Evolutionary conservation across 2,797 vertebrate genomes (phyloP).

Genomic region (Poeciliopsis infans): DNA sequence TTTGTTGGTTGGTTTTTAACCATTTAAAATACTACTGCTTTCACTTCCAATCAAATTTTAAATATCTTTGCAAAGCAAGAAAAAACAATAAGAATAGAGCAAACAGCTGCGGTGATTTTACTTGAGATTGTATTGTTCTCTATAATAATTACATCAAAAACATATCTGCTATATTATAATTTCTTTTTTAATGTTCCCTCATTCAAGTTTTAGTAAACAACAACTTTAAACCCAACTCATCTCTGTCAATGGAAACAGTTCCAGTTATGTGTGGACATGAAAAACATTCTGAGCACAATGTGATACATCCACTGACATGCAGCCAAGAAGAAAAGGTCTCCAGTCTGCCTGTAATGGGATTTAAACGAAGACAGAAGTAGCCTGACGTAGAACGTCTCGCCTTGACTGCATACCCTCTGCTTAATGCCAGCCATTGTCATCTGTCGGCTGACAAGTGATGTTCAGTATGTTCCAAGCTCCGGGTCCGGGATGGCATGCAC

Average conservation of each 20-base stretch:
- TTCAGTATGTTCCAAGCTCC: slow-evolving; percentile 60
- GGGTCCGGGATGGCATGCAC: slow-evolving; percentile 59
- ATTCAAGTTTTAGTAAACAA: slow-evolving; percentile 23
- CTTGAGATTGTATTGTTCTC: not conserved
- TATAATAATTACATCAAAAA: not conserved
- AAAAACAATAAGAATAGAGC: not conserved
- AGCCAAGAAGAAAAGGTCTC: slow-evolving; percentile 46
- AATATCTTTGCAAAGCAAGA: not conserved
- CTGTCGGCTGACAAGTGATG: slow-evolving; percentile 63
- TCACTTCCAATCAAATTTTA: not conserved
- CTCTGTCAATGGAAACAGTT: slow-evolving; percentile 44
- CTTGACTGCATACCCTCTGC: slow-evolving; percentile 17
- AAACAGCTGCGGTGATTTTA: not conserved
- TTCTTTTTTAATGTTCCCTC: slow-evolving; percentile 6
- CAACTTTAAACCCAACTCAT: slow-evolving; percentile 23
- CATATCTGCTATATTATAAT: not conserved
- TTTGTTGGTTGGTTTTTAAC: too few species aligned
- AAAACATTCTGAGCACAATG: slow-evolving; percentile 38
- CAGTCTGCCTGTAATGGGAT: slow-evolving; percentile 52
- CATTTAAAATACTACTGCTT: not conserved
- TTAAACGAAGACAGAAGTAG: slow-evolving; percentile 63
- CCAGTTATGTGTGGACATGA: slow-evolving; percentile 7
- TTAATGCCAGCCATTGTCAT: slow-evolving; percentile 61
- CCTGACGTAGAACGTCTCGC: slow-evolving; percentile 37
- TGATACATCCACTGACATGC: slow-evolving; percentile 39